Conservation (phyloP, 2,113 vertebrate species). For the Oreochromis aureus region DNA sequence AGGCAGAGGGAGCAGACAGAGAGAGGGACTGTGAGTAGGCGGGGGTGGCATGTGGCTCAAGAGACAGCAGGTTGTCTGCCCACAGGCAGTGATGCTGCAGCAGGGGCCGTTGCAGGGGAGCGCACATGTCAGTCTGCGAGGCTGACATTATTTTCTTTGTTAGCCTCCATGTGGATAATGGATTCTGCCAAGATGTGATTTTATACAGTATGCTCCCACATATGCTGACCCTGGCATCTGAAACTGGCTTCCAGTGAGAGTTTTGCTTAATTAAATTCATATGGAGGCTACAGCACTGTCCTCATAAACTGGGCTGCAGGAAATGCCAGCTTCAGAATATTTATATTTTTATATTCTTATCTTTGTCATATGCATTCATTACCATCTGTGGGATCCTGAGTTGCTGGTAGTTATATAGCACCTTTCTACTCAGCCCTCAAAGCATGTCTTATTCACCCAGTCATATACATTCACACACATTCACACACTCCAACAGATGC, state of each 20-base stretch:
- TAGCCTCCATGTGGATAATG: conserved; percentile 37
- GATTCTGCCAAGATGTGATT: conserved; percentile 42
- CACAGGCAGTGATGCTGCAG: conserved; percentile 40
- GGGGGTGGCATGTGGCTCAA: conserved; percentile 43
- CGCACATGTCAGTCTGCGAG: conserved; percentile 37
- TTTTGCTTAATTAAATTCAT: neutral
- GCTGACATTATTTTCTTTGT: conserved; percentile 53
- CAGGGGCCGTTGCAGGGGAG: conserved; percentile 23
- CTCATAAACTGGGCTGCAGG: neutral
- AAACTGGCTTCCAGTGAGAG: neutral
- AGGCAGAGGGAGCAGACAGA: neutral
- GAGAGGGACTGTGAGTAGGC: neutral
- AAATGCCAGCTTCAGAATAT: neutral
- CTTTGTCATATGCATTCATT: neutral
- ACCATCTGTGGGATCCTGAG: neutral
- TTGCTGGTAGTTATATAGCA: neutral
- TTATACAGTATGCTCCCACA: conserved; percentile 45
- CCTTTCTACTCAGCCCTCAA: neutral
- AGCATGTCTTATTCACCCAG: neutral
- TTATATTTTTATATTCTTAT: neutral
- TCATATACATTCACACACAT: neutral
- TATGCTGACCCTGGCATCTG: conserved; percentile 39
- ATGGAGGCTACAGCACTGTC: neutral
- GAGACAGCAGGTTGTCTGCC: conserved; percentile 57
- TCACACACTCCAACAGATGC: neutral